Evolutionary conservation across 1,140 invertebrate genomes (phyloP).

Genomic region (Hermetia illucens): DNA sequence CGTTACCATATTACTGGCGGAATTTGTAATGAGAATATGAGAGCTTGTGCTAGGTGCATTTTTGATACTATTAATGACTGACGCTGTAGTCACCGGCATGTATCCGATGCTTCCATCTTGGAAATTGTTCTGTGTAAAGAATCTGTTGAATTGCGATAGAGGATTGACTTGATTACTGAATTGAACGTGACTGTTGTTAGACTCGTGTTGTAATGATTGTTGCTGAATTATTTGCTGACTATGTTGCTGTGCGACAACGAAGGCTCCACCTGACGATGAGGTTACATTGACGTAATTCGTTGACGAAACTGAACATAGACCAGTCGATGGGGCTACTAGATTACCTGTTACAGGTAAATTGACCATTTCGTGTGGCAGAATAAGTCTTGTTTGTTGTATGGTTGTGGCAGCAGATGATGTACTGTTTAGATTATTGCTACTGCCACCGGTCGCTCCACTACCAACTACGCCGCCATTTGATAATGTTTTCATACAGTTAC

Average conservation of each 20-base stretch:
- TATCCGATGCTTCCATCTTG: neutral
- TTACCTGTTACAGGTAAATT: slow-evolving; percentile 19
- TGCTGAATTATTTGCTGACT: no score
- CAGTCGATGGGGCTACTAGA: neutral
- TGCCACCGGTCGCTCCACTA: slow-evolving; percentile 2
- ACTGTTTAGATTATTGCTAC: slow-evolving; percentile 5
- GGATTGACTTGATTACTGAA: neutral
- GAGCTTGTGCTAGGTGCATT: neutral
- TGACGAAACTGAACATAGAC: neutral
- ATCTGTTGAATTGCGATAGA: neutral
- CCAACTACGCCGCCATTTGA: slow-evolving; percentile 22
- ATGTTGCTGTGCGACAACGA: no score
- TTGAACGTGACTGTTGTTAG: no score
- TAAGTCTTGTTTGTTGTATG: slow-evolving; percentile 3
- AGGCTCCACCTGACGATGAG: no score
- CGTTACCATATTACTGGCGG: neutral
- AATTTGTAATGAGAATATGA: neutral
- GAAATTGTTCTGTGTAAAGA: neutral
- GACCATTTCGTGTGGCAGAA: slow-evolving; percentile 28
- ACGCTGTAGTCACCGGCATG: neutral
- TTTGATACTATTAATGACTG: neutral
- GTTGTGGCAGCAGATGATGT: neutral
- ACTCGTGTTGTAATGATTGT: no score
- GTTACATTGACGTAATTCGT: no score
- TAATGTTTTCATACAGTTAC: slow-evolving; percentile 34